Percentiles rank a stretch among this genome's conserved stretches.
Evolutionary conservation across 2,888 invertebrate genomes (phyloP).

Genomic region (Plagiodera versicolora): DNA sequence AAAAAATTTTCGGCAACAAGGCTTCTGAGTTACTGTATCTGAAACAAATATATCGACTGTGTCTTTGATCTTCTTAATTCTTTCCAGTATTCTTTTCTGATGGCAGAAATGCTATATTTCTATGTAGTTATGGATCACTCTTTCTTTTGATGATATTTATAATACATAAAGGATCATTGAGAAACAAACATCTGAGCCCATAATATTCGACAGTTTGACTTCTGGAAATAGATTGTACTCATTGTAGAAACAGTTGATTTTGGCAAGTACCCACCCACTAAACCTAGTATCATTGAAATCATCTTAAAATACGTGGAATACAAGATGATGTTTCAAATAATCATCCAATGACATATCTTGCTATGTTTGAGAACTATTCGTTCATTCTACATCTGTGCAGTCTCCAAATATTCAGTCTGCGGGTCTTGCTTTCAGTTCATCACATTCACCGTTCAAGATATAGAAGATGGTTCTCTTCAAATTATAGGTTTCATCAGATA

Average conservation of each 20-base stretch:
- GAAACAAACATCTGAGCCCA: not conserved
- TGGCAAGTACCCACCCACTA: no score
- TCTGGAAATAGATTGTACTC: not conserved
- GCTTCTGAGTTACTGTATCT: conserved; percentile 4
- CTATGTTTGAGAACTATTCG: no score
- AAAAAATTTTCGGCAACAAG: conserved; percentile 9
- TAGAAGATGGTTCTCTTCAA: conserved; percentile 24
- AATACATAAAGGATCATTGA: not conserved
- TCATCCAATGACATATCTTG: no score
- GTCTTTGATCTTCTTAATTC: conserved; percentile 6
- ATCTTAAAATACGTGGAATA: no score
- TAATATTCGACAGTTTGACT: not conserved
- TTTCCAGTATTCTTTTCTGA: conserved; percentile 8
- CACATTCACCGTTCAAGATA: conserved; percentile 23
- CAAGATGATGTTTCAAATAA: no score
- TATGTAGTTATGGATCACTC: not conserved
- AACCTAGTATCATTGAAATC: no score
- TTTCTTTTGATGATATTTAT: not conserved
- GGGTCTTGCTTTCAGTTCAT: conserved; percentile 17
- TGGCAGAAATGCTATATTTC: not conserved
- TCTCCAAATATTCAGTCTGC: conserved; percentile 12
- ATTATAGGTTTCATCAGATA: conserved; percentile 31
- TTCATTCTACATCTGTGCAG: conserved; percentile 6
- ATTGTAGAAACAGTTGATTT: no score
- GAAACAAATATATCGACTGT: not conserved